Evolutionary conservation across 1,140 invertebrate genomes (phyloP), one percentile per base, ranked within the genome.

Genomic region (Probaryconus sp.): DNA sequence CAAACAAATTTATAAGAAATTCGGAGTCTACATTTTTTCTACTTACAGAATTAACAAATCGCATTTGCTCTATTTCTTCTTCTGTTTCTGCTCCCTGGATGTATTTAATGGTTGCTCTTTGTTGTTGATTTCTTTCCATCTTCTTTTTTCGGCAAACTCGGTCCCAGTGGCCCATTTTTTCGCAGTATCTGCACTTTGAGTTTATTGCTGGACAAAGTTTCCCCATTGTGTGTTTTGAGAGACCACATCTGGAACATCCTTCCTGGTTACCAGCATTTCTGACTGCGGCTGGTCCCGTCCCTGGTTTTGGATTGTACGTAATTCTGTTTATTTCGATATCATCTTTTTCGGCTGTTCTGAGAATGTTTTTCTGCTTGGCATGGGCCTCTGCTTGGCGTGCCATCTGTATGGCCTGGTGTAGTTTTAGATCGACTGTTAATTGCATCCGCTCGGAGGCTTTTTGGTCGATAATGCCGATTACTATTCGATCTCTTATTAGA

Each of bases 401-500:
- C 4, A 37, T 43, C 2, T 43, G 24, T 21, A 79, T 35, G 5
- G 74, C 77, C 9, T 65, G 67, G 6, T 67, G 61, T 14, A 82
- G 40, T 0, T 65, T 78, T 6, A 80, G 53, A 9, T 73, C 24
- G 5, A 14, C 2, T 18, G 48, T 42, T 6, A 81, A 21, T 45
- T 81, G 80, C 17, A 84, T 14, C 9, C 56, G 48, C 56, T 82
- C 76, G 1, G 65, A 76, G 4, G 78, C 37, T 33, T 65, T 67
- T 0, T 14, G 26, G 48, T 84, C 74, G 2, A 10, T 20, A n/a
- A 83, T 48, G 11, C 84, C 81, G 2, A 85, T 81, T 1, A 86
- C 81, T 17, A 87, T 79, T 37, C 80, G 47, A 43, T 85, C 84
- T 21, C 83, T 28, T 16, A 86, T 85, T 28, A 87, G 14, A 1